Conservation (phyloP, 2,888 invertebrate genomes). For the Liposcelis brunnea region DNA sequence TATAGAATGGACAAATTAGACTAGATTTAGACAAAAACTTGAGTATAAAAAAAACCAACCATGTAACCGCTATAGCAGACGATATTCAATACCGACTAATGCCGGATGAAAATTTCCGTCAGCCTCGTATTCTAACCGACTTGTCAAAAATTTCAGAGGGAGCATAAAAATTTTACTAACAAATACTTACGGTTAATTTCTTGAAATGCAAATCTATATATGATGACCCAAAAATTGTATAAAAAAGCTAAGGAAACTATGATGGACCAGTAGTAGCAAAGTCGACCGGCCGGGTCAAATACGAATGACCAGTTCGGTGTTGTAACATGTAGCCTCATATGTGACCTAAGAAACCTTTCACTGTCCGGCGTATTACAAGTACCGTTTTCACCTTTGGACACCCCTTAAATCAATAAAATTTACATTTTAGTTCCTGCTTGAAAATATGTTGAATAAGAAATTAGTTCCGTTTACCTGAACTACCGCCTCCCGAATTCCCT, state of each 20-base stretch:
- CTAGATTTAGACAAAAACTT: no score
- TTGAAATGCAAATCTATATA: slow-evolving; percentile 96
- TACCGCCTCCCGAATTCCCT: slow-evolving; percentile 8
- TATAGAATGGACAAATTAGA: no score
- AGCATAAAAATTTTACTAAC: no score
- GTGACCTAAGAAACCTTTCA: slow-evolving; percentile 33
- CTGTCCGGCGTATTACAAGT: slow-evolving; percentile 4
- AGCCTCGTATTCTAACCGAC: no score
- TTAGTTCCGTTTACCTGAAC: slow-evolving; percentile 5
- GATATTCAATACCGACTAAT: no score
- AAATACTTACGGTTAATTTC: slow-evolving; percentile 69
- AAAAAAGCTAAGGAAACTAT: slow-evolving; percentile 90
- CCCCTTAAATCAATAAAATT: neutral
- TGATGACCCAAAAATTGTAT: slow-evolving; percentile 96
- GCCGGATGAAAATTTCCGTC: no score
- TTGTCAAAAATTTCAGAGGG: no score
- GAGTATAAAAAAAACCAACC: no score
- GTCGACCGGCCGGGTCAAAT: slow-evolving; percentile 92
- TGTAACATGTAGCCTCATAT: slow-evolving; percentile 21
- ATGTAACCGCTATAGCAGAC: no score
- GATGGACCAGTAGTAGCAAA: slow-evolving; percentile 96
- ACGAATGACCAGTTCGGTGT: slow-evolving; percentile 82
- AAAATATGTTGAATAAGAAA: no score
- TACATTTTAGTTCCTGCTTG: neutral
- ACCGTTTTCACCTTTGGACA: no score